Conservation (phyloP, 1,140 invertebrate genomes). For the Trichomalopsis sarcophagae region DNA sequence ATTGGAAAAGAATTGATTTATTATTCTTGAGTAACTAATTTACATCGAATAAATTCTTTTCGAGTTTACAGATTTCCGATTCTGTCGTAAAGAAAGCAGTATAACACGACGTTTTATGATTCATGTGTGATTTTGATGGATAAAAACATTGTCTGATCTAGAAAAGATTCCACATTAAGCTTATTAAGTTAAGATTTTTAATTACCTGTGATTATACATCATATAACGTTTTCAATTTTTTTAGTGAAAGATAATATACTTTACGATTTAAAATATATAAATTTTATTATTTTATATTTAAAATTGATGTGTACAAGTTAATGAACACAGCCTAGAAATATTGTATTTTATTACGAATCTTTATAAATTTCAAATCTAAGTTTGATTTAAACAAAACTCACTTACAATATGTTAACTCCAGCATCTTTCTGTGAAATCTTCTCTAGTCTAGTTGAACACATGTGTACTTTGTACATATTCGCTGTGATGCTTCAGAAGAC, state of each 20-base stretch:
- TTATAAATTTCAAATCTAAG: constrained; percentile 16
- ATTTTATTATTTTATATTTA: background rate
- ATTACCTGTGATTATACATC: background rate
- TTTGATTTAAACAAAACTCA: background rate
- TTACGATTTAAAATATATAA: background rate
- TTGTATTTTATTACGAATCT: background rate
- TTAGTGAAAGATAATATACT: background rate
- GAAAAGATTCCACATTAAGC: background rate
- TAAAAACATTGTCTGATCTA: background rate
- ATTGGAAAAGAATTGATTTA: constrained; percentile 53
- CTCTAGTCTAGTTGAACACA: background rate
- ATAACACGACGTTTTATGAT: background rate
- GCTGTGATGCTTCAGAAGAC: background rate
- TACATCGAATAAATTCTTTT: constrained; percentile 49
- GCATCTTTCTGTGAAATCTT: constrained; percentile 21
- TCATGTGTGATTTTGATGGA: background rate
- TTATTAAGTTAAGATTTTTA: background rate
- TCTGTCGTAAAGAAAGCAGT: background rate
- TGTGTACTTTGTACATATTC: constrained; percentile 31
- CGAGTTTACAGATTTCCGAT: background rate
- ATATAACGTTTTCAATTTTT: constrained; percentile 7
- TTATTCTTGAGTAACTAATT: constrained; percentile 49
- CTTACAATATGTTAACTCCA: background rate
- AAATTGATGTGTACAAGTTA: background rate
- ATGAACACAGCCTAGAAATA: background rate